Percentiles rank a stretch among this genome's conserved stretches.
Evolutionary conservation across 2,888 invertebrate species (phyloP).

Genomic region (Cistogaster globosa): DNA sequence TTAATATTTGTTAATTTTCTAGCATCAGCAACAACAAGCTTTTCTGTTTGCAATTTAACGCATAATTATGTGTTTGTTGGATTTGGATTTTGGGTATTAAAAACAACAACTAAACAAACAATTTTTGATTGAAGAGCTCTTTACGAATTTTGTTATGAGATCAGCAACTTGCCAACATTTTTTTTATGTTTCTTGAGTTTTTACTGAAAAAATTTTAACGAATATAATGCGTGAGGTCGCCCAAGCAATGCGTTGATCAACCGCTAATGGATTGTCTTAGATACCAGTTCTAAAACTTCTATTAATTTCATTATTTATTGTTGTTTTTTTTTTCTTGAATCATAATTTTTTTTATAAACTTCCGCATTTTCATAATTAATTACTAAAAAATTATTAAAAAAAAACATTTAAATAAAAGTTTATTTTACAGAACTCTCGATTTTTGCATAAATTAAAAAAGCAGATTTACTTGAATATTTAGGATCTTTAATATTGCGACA

Average conservation of each 20-base stretch:
- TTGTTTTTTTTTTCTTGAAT: too few species aligned
- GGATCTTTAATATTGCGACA: too few species aligned
- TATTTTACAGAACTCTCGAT: too few species aligned
- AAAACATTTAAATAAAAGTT: too few species aligned
- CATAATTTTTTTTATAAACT: too few species aligned
- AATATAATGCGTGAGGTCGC: slow-evolving; percentile 61
- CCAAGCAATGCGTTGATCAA: slow-evolving; percentile 62
- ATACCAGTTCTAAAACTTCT: too few species aligned
- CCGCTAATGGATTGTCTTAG: slow-evolving; percentile 31
- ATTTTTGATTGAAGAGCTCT: neutral
- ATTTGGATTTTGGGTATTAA: slow-evolving; percentile 28
- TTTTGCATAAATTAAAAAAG: too few species aligned
- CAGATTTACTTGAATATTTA: too few species aligned
- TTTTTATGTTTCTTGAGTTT: slow-evolving; percentile 19
- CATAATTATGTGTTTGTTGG: slow-evolving; percentile 62
- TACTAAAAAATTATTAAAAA: too few species aligned
- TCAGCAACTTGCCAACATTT: slow-evolving; percentile 61
- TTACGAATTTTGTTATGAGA: slow-evolving; percentile 44
- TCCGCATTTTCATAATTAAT: too few species aligned
- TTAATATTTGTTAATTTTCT: neutral
- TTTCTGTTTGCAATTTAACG: slow-evolving; percentile 68
- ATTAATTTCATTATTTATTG: too few species aligned
- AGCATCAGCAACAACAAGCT: slow-evolving; percentile 28
- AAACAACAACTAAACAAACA: neutral
- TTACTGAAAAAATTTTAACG: neutral